These are phyloP conservation scores for Etheostoma perlongum DNA, from an alignment of 2,797 vertebrate genomes.

Conservation along the genomic window DNA sequence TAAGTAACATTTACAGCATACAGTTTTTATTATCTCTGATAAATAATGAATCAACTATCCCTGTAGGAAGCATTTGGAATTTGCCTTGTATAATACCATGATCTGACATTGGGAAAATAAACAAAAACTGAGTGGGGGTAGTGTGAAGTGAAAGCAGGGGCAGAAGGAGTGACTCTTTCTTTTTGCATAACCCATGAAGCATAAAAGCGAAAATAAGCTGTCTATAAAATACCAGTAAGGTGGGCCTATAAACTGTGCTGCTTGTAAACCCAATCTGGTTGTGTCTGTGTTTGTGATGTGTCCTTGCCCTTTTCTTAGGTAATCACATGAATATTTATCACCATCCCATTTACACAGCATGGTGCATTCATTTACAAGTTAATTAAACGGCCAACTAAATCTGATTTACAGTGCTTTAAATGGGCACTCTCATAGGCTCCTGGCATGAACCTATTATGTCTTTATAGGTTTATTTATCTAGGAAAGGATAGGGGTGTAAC, in stretches of 20 bases:
- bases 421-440: conserved; percentile 42
- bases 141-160: conserved; percentile 40
- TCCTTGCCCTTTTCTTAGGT: conserved; percentile 75
- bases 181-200: conserved; percentile 67
- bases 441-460: conserved; percentile 56
- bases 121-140: conserved; percentile 42
- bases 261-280: conserved; percentile 58
- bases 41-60: conserved; percentile 15
- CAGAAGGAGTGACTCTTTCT: conserved; percentile 43
- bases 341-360: conserved; percentile 73
- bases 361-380: conserved; percentile 83
- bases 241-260: conserved; percentile 61
- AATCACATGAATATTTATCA: conserved; percentile 81
- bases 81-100: conserved; percentile 39
- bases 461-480: conserved; percentile 69
- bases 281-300: conserved; percentile 57
- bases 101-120: conserved; percentile 47
- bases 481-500: conserved; percentile 16
- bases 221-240: conserved; percentile 79
- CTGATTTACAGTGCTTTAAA: conserved; percentile 80
- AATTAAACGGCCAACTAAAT: conserved; percentile 76
- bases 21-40: conserved; percentile 9
- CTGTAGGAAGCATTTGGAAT: conserved; percentile 25
- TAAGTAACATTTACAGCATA: conserved; percentile 10
- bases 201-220: conserved; percentile 78